phyloP scores from a whole-genome alignment of 2,113 vertebrate species.

The Hypanus sabinus region DNA sequence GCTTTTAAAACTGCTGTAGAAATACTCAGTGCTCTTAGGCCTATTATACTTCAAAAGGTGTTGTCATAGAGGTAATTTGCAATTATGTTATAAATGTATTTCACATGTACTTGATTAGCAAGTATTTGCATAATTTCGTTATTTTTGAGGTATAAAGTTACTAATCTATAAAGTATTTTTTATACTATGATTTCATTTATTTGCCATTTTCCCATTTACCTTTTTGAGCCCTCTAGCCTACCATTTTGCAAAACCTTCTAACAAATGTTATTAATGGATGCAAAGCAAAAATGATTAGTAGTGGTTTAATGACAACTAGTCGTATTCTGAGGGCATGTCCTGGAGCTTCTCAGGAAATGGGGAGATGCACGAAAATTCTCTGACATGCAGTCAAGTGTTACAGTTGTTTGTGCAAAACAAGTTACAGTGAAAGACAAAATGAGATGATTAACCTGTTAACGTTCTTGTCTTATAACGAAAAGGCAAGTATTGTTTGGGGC shows the following conservation, averaged over 20 bases:
- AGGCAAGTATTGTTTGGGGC: not conserved
- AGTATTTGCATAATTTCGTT: not conserved
- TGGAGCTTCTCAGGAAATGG: not conserved
- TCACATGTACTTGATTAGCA: not conserved
- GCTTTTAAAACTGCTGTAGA: not conserved
- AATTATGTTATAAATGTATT: not conserved
- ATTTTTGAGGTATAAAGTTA: not conserved
- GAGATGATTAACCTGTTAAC: not conserved
- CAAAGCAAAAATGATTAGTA: not conserved
- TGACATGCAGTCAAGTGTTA: not conserved
- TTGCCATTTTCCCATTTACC: not conserved
- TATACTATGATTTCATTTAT: not conserved
- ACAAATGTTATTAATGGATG: not conserved
- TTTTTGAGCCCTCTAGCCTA: not conserved
- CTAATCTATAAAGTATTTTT: not conserved
- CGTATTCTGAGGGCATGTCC: not conserved
- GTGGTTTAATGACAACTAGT: not conserved
- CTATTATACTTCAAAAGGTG: not conserved
- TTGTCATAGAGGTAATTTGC: not conserved
- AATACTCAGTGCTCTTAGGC: not conserved
- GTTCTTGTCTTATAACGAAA: not conserved
- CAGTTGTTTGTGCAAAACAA: not conserved
- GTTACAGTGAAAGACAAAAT: not conserved
- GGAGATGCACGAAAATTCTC: not conserved
- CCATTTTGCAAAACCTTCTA: not conserved